phyloP scores from a whole-genome alignment of 2,113 vertebrate species.

The Sigmodon hispidus region DNA sequence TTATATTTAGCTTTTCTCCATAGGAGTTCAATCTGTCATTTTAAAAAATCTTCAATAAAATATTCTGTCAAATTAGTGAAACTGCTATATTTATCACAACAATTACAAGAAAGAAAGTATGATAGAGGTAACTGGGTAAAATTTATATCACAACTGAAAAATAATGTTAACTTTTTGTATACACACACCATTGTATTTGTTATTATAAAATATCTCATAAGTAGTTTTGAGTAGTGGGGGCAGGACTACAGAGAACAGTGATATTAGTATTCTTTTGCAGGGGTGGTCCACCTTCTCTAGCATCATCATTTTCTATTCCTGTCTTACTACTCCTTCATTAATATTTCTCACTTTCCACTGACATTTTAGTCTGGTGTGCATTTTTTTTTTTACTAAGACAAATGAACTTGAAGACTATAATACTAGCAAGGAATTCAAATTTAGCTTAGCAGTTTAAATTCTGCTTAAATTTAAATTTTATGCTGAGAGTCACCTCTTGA shows the following conservation, averaged over 20 bases:
- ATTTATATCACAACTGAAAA: background rate
- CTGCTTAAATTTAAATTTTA: background rate
- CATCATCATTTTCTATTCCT: background rate
- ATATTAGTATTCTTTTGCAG: background rate
- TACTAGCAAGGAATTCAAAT: constrained; percentile 21
- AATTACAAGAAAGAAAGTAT: background rate
- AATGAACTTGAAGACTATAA: background rate
- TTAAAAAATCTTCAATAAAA: constrained; percentile 4
- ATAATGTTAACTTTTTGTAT: background rate
- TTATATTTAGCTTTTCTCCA: background rate
- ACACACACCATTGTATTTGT: background rate
- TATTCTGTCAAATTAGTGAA: background rate
- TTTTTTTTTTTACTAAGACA: constrained; percentile 1
- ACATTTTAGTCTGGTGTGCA: background rate
- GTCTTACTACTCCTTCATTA: background rate
- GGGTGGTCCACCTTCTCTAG: background rate
- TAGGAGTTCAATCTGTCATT: background rate
- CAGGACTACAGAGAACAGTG: background rate
- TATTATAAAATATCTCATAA: background rate
- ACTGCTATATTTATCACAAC: background rate
- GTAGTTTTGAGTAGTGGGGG: background rate
- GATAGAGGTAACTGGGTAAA: background rate
- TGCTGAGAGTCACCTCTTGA: background rate
- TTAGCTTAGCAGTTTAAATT: background rate
- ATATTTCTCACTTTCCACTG: background rate